A percentile compares a stretch with the other conserved stretches of the same genome.
phyloP scores from a whole-genome alignment of 1,140 invertebrate species.

The Macrotrachela quadricornifera region DNA sequence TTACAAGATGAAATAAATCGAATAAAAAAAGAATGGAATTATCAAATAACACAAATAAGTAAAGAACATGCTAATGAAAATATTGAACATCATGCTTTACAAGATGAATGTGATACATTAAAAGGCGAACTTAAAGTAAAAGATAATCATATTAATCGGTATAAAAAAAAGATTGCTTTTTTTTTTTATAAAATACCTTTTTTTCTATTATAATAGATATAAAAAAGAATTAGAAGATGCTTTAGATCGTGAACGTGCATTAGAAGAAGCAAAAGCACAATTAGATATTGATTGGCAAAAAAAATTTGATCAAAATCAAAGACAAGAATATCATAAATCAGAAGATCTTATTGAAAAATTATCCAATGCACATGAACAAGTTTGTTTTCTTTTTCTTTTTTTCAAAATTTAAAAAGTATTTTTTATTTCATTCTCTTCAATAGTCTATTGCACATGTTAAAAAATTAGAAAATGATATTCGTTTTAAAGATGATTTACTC shows the following conservation, averaged over 20 bases:
- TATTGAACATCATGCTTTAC: background rate
- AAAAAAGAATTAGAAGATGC: constrained; percentile 19
- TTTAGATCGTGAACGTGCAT: constrained; percentile 16
- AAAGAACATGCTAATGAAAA: too few species aligned
- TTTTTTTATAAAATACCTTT: background rate
- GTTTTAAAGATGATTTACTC: too few species aligned
- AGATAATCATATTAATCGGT: background rate
- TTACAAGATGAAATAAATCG: too few species aligned
- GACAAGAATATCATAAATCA: constrained; percentile 19
- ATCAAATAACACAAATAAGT: too few species aligned
- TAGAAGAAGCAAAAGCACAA: constrained; percentile 20
- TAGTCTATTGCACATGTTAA: background rate
- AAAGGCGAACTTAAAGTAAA: background rate
- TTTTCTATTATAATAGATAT: constrained; percentile 13
- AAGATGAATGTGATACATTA: background rate
- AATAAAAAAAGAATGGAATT: too few species aligned
- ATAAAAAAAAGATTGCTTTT: background rate
- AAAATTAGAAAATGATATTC: background rate
- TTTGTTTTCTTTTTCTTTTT: too few species aligned
- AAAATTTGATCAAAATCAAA: constrained; percentile 19
- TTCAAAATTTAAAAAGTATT: too few species aligned
- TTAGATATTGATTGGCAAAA: constrained; percentile 26
- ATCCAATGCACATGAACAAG: too few species aligned
- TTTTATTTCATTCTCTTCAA: too few species aligned
- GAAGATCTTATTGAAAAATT: constrained; percentile 12